These are phyloP conservation scores for Sinocyclocheilus anshuiensis DNA, from an alignment of 2,113 vertebrate species.

Conservation along the genomic window DNA sequence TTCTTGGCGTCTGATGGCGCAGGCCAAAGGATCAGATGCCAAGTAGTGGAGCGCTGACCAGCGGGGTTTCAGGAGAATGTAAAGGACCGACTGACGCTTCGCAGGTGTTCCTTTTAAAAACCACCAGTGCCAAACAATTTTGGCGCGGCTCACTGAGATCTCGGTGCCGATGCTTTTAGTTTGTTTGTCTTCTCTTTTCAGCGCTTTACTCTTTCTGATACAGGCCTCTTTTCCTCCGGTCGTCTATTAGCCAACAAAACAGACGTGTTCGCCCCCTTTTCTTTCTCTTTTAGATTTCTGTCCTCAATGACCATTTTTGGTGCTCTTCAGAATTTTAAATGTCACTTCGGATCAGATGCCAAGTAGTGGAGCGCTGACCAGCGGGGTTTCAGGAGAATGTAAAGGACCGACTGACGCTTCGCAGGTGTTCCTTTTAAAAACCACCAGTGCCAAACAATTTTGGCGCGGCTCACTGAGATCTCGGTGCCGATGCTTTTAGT, in stretches of 20 bases:
- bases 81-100: constrained; percentile 42
- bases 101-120: constrained; percentile 77
- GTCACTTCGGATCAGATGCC: constrained; percentile 19
- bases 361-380: constrained; percentile 51
- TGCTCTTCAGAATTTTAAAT: constrained; percentile 47
- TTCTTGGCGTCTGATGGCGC: constrained; percentile 17
- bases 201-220: constrained; percentile 55
- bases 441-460: constrained; percentile 59
- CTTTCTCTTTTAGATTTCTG: constrained; percentile 24
- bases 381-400: constrained; percentile 56
- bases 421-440: constrained; percentile 77
- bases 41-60: constrained; percentile 51
- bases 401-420: constrained; percentile 42
- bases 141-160: constrained; percentile 64
- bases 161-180: constrained; percentile 53
- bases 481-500: constrained; percentile 53
- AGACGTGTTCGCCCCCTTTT: neutral
- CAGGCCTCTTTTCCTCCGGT: constrained; percentile 54
- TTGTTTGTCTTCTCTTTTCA: constrained; percentile 67
- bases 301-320: constrained; percentile 45
- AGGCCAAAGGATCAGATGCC: constrained; percentile 35
- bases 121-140: constrained; percentile 59
- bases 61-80: constrained; percentile 56
- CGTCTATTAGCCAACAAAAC: constrained; percentile 25
- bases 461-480: constrained; percentile 64